phyloP scores from a whole-genome alignment of 2,113 vertebrate genomes.

The Micronycteris hirsuta region DNA sequence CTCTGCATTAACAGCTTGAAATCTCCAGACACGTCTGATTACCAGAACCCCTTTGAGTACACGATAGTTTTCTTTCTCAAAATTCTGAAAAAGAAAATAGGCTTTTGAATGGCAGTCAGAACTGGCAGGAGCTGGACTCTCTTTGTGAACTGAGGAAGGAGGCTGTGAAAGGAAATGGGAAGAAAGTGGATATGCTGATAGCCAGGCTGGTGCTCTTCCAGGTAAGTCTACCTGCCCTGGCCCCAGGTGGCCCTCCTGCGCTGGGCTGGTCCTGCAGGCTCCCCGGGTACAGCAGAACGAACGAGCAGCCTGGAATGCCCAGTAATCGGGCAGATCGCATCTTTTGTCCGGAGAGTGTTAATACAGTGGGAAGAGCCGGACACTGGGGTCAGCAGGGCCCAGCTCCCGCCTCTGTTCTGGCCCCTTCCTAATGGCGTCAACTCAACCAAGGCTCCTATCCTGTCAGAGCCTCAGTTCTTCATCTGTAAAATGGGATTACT shows the following conservation, averaged over 20 bases:
- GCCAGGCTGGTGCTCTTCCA: conserved; percentile 52
- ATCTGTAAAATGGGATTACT: background rate
- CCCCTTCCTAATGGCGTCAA: background rate
- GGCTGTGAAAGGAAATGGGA: conserved; percentile 63
- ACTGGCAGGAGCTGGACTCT: conserved; percentile 44
- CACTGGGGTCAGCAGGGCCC: background rate
- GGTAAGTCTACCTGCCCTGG: conserved; percentile 63
- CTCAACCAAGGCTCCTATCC: background rate
- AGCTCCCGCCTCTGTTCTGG: background rate
- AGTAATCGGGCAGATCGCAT: background rate
- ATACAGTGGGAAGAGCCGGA: background rate
- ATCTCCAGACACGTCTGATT: conserved; percentile 53
- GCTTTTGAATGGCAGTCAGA: conserved; percentile 32
- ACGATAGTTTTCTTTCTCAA: conserved; percentile 23
- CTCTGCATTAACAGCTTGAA: conserved; percentile 45
- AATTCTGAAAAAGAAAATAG: conserved; percentile 33
- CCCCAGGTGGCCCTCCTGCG: conserved; percentile 31
- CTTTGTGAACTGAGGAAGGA: conserved; percentile 69
- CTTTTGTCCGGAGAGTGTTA: background rate
- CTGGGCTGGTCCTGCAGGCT: conserved; percentile 38
- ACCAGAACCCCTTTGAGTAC: conserved; percentile 5
- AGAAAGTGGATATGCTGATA: conserved; percentile 54
- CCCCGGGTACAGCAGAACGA: background rate
- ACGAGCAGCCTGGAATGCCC: background rate
- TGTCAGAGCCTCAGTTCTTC: background rate